Base-by-base conservation (phyloP, 2,888 invertebrate species). In the Pandemis corylana region DNA sequence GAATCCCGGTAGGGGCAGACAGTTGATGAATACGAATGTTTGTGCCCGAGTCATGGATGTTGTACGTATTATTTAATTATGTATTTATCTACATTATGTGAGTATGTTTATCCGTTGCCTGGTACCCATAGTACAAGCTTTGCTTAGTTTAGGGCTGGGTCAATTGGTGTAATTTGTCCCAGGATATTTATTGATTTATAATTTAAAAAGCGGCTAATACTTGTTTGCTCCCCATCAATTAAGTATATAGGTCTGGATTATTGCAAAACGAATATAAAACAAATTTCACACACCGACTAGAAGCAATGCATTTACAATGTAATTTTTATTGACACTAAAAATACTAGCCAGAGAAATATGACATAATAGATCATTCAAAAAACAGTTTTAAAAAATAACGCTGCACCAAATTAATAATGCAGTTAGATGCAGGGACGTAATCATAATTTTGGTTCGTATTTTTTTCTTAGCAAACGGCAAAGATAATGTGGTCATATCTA, bases 301-400 rank as follows among this genome's bases (percentile, higher is more conserved):
- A 72, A 28, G 28, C 28, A 53, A 64, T 76, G 74, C 74, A 76
- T 83, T 83, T 82, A 88, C 87, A 87, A 86, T 84, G 84, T 85
- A 80, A 80, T 79, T 80, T 80, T 80, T 76, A 71, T 72, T 70
- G 62, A 76, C 74, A 72, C 73, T 74, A 75, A 78, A 77, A 76
- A 79, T 66, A 72, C 65, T 74, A 74, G 71, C 63, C 72, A 78
- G 80, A 80, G 83, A 84, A 81, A 81, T 81, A 82, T 79, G 78
- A 82, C 78, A 80, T 80, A 83, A 85, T 85, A 84, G 82, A 84
- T 83, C 84, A 84, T 82, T 82, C 80, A 76, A 80, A 70, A 73
- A 77, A 87, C 84, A 85, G 86, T 85, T 88, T 87, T 83, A 77
- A 81, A 85, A 84, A 64, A 12, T 68, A 53, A 56, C 41, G 42